A percentile compares a stretch with the other conserved stretches of the same genome.
phyloP scores from a whole-genome alignment of 2,888 invertebrate species.

The Morpho achilles region DNA sequence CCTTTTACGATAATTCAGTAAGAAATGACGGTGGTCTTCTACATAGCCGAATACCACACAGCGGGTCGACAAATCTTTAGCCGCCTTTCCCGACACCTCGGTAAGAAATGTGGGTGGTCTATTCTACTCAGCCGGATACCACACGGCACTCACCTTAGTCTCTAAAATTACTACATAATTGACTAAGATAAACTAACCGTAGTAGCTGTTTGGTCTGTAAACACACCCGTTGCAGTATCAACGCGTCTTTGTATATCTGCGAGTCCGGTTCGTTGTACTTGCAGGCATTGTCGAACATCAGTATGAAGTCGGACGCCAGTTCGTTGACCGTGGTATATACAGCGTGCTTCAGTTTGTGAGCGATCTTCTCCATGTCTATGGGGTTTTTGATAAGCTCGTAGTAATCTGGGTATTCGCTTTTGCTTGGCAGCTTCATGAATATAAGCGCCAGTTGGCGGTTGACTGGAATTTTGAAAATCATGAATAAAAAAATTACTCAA shows the following conservation, averaged over 20 bases:
- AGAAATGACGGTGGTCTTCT: too few species aligned
- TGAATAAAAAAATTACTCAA: too few species aligned
- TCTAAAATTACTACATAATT: too few species aligned
- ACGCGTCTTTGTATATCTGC: constrained; percentile 97
- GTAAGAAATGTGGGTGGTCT: too few species aligned
- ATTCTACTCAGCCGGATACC: too few species aligned
- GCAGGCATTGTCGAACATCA: constrained; percentile 98
- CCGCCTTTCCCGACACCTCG: too few species aligned
- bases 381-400: constrained; percentile 98
- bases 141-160: too few species aligned
- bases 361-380: constrained; percentile 97
- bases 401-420: constrained; percentile 97
- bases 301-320: constrained; percentile 90
- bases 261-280: constrained; percentile 99
- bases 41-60: too few species aligned
- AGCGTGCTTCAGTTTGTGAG: constrained; percentile 88
- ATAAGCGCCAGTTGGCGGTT: constrained; percentile 94
- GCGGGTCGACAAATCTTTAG: too few species aligned
- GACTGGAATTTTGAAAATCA: constrained; percentile 67
- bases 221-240: constrained; percentile 94
- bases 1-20: too few species aligned
- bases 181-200: constrained; percentile 59
- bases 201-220: constrained; percentile 94
- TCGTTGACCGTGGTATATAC: constrained; percentile 91
- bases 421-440: constrained; percentile 96